These are phyloP conservation scores for Takifugu ocellatus DNA, from an alignment of 2,797 vertebrate genomes.

Conservation along the genomic window DNA sequence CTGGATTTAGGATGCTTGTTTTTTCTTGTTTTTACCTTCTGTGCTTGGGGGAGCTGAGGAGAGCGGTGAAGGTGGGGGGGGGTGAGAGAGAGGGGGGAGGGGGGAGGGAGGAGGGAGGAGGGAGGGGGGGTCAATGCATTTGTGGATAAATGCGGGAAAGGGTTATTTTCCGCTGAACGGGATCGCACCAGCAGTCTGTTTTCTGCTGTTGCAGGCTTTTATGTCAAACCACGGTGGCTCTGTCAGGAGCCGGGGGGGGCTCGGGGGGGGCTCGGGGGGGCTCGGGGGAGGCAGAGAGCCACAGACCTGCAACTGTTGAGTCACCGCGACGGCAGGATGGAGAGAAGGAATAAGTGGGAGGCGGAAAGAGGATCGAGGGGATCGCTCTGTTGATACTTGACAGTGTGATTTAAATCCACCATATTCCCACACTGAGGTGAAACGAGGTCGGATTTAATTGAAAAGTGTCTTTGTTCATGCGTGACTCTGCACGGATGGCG, in stretches of 20 bases:
- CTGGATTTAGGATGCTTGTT: slow-evolving; percentile 74
- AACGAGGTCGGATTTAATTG: background rate
- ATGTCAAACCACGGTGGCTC: slow-evolving; percentile 37
- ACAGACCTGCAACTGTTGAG: slow-evolving; percentile 25
- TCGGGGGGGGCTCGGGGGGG: slow-evolving; percentile 17
- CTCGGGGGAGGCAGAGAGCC: slow-evolving; percentile 28
- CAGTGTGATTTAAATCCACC: no score
- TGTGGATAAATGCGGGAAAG: slow-evolving; percentile 44
- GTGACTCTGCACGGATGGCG: slow-evolving; percentile 1
- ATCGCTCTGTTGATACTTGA: no score
- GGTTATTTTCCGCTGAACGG: slow-evolving; percentile 39
- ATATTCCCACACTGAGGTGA: slow-evolving; percentile 2
- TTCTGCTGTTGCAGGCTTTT: slow-evolving; percentile 41
- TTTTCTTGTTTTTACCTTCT: slow-evolving; percentile 89
- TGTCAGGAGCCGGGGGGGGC: slow-evolving; percentile 28
- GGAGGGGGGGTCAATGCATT: slow-evolving; percentile 61
- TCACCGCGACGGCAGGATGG: slow-evolving; percentile 28
- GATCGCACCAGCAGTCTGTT: slow-evolving; percentile 52
- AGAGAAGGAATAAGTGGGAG: slow-evolving; percentile 18
- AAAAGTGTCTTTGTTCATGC: no score
- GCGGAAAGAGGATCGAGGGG: slow-evolving; percentile 5
- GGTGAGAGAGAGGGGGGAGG: slow-evolving; percentile 2
- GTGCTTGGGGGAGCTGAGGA: slow-evolving; percentile 95
- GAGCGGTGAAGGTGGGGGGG: background rate
- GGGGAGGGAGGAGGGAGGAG: slow-evolving; percentile 37